Percentiles rank a stretch among this genome's conserved stretches.
These are phyloP conservation scores for Tetramorium parvispinum DNA, from an alignment of 1,140 invertebrate genomes.

Conservation along the genomic window DNA sequence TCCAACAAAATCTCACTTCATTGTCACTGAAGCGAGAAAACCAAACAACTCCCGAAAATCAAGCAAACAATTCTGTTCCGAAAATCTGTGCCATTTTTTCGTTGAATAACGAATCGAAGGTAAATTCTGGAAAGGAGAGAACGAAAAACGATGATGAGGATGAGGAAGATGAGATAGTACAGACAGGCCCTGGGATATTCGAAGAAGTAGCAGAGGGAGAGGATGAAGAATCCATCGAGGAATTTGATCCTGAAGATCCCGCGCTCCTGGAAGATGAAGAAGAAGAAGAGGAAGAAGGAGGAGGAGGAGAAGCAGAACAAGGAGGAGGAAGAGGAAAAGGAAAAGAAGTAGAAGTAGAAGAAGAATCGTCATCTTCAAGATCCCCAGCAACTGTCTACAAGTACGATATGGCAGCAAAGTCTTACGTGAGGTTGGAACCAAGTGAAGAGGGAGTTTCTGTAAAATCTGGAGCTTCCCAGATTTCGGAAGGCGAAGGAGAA, in stretches of 20 bases:
- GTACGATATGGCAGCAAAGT: constrained; percentile 71
- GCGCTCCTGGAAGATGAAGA: constrained; percentile 72
- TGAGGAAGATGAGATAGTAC: not conserved
- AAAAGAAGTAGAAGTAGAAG: constrained; percentile 60
- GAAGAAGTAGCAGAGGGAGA: constrained; percentile 69
- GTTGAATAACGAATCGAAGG: constrained; percentile 18
- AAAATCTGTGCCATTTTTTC: constrained; percentile 42
- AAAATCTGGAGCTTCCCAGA: constrained; percentile 2
- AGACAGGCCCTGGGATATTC: constrained; percentile 36
- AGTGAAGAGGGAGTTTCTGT: constrained; percentile 29
- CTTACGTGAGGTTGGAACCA: constrained; percentile 73
- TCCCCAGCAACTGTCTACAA: constrained; percentile 70
- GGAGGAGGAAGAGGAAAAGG: too few species aligned
- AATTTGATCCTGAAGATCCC: constrained; percentile 83
- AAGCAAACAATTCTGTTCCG: constrained; percentile 16
- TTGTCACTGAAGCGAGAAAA: not conserved
- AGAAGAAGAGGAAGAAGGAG: constrained; percentile 49
- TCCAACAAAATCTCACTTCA: constrained; percentile 12
- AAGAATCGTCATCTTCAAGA: not conserved
- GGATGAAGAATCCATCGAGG: constrained; percentile 82
- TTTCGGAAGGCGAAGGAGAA: constrained; percentile 49
- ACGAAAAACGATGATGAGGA: not conserved
- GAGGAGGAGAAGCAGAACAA: too few species aligned
- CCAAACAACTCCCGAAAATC: not conserved
- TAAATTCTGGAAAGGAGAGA: not conserved